Base-by-base conservation (phyloP, 30 jellyfish, hydroid and myxozoan genomes). In the Catostylus mosaicus region DNA sequence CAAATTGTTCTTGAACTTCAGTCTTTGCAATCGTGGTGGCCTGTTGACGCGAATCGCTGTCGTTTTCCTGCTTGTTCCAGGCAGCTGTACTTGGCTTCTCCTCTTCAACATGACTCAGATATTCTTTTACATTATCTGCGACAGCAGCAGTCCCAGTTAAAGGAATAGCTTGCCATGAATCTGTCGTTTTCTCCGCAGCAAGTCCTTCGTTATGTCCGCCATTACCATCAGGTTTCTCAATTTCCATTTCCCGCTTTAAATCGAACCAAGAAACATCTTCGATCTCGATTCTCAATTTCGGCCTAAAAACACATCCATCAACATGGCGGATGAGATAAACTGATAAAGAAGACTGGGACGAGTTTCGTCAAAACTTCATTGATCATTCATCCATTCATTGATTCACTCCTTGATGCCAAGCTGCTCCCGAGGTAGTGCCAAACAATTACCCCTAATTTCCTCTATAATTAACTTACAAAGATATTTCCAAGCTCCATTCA, bases 261-360 rank as follows among this genome's bases (percentile, higher is more conserved):
- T 75, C 61, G 35, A 30, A 75, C 73, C 75, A 75, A 75, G 86
- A 75, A 75, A 75, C 86, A 75, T 75, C 86, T 75, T 75, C 76
- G 86, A 75, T 75, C 65, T 56, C 67, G 73, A 75, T 45, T 50
- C 40, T 30, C 52, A 52, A 18, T 6, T 56, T 52, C 30, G 82
- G 82, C 82, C 68, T 69, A 69, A 75, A 52, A 75, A 75, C 86
- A 75, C 86, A 75, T 75, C 86, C 86, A 51, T 19, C 75, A 75
- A 75, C 32, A 51, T 75, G 76, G 84, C 84, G 84, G 59, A n/a
- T 45, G 24, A 26, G 24, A 54, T 20, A 23, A 31, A 18, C 11
- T 33, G 22, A 23, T 0, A 23, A 8, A 37, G 78, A 67, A 37
- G 50, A 67, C 50, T 34, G 59, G 62, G 50, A 20, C 48, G 74